Evolutionary conservation across 1,140 invertebrate genomes (phyloP).

Genomic region (Battus philenor): DNA sequence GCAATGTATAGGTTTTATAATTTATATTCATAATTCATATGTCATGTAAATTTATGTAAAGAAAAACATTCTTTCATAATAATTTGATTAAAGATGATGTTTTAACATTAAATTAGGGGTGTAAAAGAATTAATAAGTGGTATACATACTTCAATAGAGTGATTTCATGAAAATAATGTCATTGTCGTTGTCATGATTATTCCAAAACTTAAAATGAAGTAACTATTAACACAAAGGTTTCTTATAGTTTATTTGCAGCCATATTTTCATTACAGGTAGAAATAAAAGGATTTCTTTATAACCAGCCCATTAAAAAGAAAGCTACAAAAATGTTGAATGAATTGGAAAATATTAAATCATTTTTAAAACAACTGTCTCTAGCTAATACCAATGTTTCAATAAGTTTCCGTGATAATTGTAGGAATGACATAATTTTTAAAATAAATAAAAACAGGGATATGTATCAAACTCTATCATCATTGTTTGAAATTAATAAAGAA

Average conservation of each 20-base stretch:
- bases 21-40: too few species aligned
- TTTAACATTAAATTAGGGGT: too few species aligned
- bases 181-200: too few species aligned
- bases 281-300: constrained; percentile 79
- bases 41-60: too few species aligned
- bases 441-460: constrained; percentile 75
- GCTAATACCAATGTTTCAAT: constrained; percentile 78
- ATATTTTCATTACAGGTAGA: constrained; percentile 61
- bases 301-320: constrained; percentile 78
- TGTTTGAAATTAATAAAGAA: constrained; percentile 68
- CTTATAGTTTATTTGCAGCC: too few species aligned
- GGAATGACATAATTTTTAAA: constrained; percentile 75
- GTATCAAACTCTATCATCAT: constrained; percentile 68
- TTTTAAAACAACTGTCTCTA: constrained; percentile 77
- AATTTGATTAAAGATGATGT: too few species aligned
- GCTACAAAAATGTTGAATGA: constrained; percentile 73
- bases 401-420: constrained; percentile 78
- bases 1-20: neutral
- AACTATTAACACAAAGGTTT: too few species aligned
- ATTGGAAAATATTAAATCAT: constrained; percentile 75
- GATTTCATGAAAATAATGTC: too few species aligned
- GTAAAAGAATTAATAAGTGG: too few species aligned
- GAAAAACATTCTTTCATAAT: too few species aligned
- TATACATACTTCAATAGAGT: too few species aligned
- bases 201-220: too few species aligned